Evolutionary conservation across 1,140 invertebrate species (phyloP), one percentile per base, ranked within the genome.

Genomic region (Colletes latitarsis): DNA sequence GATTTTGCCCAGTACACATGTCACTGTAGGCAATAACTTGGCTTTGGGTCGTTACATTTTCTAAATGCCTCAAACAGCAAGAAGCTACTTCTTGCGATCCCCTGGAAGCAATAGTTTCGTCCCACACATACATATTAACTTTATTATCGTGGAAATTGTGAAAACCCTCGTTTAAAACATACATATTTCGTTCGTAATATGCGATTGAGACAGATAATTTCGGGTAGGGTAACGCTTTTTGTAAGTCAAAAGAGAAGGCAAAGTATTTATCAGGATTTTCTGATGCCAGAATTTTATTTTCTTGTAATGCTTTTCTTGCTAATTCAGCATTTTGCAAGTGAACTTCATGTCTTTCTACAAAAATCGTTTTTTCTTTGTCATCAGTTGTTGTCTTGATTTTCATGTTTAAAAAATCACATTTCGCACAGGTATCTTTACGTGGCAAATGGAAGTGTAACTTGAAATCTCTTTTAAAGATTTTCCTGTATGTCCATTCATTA

Each of bases 211-310:
- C 66, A 69, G 81, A 67, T 53, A 89, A 81, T 75, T 87, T 88
- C 0, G 84, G 82, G 63, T 82, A 88, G 1, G 86, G 82, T 60
- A 88, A 71, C 2, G 74, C 86, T 77, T 88, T 88, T 88, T 86
- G 75, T 75, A 88, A 76, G 76, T 87, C 81, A 77, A 87, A 78
- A 41, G 81, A 70, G 43, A 82, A 87, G 49, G 83, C 76, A 67
- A 83, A 86, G 58, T 82, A 85, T 74, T 69, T 78, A 82, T 87
- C 73, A 14, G 78, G 64, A 83, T 82, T 83, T 68, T 77, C 55
- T 84, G 66, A 80, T 77, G 76, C 75, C 43, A 82, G 55, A 69
- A 77, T 78, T 82, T 80, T 81, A 82, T 85, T 69, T 85, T 84
- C 66, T 82, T 86, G 64, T 74, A 87, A 73, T 78, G 62, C 68